phyloP scores from a whole-genome alignment of 1,140 invertebrate species.

The Belonocnema kinseyi region DNA sequence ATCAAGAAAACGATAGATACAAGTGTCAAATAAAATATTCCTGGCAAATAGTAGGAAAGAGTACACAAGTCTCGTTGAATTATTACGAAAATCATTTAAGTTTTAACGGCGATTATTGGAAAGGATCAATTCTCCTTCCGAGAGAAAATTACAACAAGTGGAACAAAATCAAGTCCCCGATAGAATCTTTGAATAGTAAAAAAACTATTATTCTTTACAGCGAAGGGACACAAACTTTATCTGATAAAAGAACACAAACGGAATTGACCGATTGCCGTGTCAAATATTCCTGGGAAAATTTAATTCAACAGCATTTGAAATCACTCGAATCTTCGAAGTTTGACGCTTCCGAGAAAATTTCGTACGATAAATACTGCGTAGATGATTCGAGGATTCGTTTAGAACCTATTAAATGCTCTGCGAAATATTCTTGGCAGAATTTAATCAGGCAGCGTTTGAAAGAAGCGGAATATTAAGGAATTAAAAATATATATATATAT shows the following conservation, averaged over 20 bases:
- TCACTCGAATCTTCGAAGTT: neutral
- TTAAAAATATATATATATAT: neutral
- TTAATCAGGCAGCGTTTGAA: neutral
- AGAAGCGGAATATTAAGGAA: neutral
- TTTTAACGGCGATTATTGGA: slow-evolving; percentile 43
- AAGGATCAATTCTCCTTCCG: slow-evolving; percentile 40
- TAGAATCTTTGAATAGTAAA: slow-evolving; percentile 17
- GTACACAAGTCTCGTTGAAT: slow-evolving; percentile 48
- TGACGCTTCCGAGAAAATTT: neutral
- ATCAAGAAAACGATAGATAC: slow-evolving; percentile 21
- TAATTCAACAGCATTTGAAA: slow-evolving; percentile 30
- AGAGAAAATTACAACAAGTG: neutral
- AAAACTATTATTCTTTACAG: slow-evolving; percentile 41
- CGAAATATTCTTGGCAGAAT: slow-evolving; percentile 34
- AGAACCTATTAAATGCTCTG: slow-evolving; percentile 25
- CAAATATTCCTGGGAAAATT: slow-evolving; percentile 52
- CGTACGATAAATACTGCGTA: neutral
- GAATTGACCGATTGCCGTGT: slow-evolving; percentile 39
- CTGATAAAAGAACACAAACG: slow-evolving; percentile 48
- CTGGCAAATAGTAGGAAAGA: slow-evolving; percentile 60
- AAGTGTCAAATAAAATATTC: slow-evolving; percentile 57
- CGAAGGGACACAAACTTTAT: slow-evolving; percentile 50
- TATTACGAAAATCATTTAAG: slow-evolving; percentile 12
- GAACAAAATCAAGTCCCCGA: neutral
- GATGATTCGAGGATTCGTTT: slow-evolving; percentile 38